A percentile compares a stretch with the other conserved stretches of the same genome.
phyloP scores from a whole-genome alignment of 37 sponge, comb jelly and placozoan genomes.

The Ianthella basta region DNA sequence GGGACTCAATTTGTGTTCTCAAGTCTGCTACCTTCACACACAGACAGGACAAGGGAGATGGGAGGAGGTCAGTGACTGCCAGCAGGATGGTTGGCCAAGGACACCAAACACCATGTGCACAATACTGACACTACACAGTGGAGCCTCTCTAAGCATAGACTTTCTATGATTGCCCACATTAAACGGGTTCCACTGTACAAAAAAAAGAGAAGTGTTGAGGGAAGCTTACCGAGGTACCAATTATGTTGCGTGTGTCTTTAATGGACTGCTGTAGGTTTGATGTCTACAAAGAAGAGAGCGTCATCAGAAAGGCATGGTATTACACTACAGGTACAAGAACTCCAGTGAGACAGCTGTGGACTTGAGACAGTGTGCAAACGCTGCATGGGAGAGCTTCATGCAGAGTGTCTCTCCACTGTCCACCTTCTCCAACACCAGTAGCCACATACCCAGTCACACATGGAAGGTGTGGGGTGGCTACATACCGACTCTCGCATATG shows the following conservation, averaged over 20 bases:
- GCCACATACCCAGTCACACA: background rate
- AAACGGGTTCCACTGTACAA: too few relatives aligned
- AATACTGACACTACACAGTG: too few relatives aligned
- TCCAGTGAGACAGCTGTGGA: background rate
- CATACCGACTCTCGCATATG: constrained; percentile 74
- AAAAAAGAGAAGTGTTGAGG: too few relatives aligned
- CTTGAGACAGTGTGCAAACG: background rate
- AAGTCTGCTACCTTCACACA: constrained; percentile 65
- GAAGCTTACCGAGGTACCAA: constrained; percentile 53
- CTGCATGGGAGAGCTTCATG: background rate
- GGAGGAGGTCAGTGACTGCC: too few relatives aligned
- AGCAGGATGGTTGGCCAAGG: too few relatives aligned
- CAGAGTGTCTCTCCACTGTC: too few relatives aligned
- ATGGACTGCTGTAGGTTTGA: constrained; percentile 58
- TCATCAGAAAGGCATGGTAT: background rate
- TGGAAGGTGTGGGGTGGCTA: background rate
- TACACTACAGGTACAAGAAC: background rate
- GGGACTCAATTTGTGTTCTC: constrained; percentile 75
- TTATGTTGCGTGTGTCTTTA: constrained; percentile 76
- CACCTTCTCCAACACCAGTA: background rate
- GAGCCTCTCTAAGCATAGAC: too few relatives aligned
- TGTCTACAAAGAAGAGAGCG: constrained; percentile 17
- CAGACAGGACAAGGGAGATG: background rate
- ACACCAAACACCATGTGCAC: too few relatives aligned
- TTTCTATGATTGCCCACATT: too few relatives aligned